These are phyloP conservation scores for Phalloptychus januarius DNA, from an alignment of 2,797 vertebrate genomes.

Conservation along the genomic window DNA sequence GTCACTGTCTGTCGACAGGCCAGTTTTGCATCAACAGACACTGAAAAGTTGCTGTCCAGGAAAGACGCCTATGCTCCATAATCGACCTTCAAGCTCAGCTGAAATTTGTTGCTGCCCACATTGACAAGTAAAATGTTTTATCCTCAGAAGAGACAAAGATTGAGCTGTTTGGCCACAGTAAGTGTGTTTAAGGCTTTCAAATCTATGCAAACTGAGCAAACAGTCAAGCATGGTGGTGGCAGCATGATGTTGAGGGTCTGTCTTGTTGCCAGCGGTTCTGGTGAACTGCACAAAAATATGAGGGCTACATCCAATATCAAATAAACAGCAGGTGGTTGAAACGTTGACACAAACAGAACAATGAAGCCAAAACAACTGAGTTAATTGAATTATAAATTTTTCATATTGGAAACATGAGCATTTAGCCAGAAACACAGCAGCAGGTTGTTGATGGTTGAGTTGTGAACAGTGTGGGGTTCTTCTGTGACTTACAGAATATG, in stretches of 20 bases:
- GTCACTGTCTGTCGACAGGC: neutral
- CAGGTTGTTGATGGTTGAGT: neutral
- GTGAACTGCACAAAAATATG: neutral
- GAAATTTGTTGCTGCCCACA: neutral
- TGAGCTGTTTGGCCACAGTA: neutral
- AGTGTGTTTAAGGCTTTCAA: neutral
- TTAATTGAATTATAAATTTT: neutral
- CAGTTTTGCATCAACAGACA: neutral
- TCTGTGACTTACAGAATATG: neutral
- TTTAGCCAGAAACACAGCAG: neutral
- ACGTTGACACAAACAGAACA: neutral
- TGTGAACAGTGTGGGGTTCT: neutral
- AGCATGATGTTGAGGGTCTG: neutral
- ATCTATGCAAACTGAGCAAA: neutral
- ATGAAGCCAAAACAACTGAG: neutral
- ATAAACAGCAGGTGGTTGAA: neutral
- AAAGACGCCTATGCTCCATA: neutral
- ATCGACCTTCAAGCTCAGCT: neutral
- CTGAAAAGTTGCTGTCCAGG: neutral
- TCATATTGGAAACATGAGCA: neutral
- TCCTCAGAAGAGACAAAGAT: neutral
- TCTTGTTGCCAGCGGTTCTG: neutral
- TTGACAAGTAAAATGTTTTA: neutral
- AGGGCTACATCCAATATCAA: neutral
- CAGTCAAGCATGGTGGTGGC: neutral